Evolutionary conservation across 2,888 invertebrate genomes (phyloP).

Genomic region (Scaptomyza reducta): DNA sequence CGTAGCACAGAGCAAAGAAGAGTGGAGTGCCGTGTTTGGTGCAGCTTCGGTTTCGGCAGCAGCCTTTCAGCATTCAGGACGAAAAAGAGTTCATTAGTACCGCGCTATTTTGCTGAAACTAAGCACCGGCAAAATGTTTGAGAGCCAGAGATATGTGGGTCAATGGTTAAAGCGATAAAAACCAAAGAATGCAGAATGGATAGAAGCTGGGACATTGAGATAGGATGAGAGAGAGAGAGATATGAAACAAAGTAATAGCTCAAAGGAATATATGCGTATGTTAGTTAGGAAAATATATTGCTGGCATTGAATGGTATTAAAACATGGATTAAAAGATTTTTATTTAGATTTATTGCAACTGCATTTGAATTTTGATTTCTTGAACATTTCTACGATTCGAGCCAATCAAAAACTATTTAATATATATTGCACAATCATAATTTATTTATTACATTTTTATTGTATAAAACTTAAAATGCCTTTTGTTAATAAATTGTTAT

Average conservation of each 20-base stretch:
- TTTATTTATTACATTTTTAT: no score
- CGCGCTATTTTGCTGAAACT: conserved; percentile 14
- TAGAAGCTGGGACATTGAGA: no score
- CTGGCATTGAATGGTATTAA: background rate
- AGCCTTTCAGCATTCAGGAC: conserved; percentile 20
- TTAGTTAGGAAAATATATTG: background rate
- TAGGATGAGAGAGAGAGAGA: background rate
- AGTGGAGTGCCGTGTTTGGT: background rate
- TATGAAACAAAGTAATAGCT: background rate
- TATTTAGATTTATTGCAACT: background rate
- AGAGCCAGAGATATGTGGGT: conserved; percentile 24
- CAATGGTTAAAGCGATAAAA: conserved; percentile 7
- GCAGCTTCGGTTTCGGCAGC: background rate
- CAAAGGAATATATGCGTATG: background rate
- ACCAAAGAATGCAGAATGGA: background rate
- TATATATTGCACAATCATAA: no score
- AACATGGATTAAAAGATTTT: no score
- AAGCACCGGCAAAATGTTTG: conserved; percentile 5
- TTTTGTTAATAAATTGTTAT: background rate
- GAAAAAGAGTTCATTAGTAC: conserved; percentile 22
- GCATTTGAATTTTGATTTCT: no score
- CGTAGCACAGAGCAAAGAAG: conserved; percentile 17
- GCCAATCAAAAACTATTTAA: no score
- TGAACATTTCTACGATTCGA: no score
- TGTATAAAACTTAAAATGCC: no score